phyloP scores from a whole-genome alignment of 2,888 invertebrate genomes.

The Blera fallax region DNA sequence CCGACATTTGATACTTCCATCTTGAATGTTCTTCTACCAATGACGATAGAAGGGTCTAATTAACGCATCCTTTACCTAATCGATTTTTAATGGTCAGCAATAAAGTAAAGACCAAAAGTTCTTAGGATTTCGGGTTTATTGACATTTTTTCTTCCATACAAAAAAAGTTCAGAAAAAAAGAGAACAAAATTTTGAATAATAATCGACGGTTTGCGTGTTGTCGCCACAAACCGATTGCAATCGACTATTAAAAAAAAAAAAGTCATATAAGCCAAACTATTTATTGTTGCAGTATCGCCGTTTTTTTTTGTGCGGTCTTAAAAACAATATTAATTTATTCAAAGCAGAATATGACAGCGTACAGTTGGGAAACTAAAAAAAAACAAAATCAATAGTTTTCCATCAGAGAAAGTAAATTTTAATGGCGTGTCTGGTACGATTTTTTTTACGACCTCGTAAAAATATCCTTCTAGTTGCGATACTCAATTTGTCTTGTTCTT shows the following conservation, averaged over 20 bases:
- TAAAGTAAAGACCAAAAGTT: constrained; percentile 2
- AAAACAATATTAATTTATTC: constrained; percentile 49
- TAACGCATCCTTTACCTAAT: constrained; percentile 65
- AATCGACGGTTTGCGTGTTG: constrained; percentile 54
- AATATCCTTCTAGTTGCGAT: constrained; percentile 48
- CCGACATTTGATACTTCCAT: not conserved
- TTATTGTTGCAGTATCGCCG: not conserved
- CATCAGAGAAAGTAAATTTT: constrained; percentile 71
- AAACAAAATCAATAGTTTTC: constrained; percentile 69
- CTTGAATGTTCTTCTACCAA: not conserved
- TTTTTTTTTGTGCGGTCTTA: not conserved
- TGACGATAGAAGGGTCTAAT: constrained; percentile 29
- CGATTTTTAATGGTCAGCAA: constrained; percentile 58
- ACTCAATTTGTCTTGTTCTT: constrained; percentile 63
- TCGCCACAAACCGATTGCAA: not conserved
- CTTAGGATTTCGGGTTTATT: not conserved
- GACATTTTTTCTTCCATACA: not conserved
- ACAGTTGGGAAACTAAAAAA: not conserved
- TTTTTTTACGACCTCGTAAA: constrained; percentile 71
- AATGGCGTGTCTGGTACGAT: constrained; percentile 66
- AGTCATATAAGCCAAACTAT: not conserved
- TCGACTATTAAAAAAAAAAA: not conserved
- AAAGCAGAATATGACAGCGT: constrained; percentile 10
- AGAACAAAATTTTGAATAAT: constrained; percentile 4
- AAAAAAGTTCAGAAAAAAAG: not conserved